A percentile compares a stretch with the other conserved stretches of the same genome.
Evolutionary conservation across 2,113 vertebrate genomes (phyloP).

Genomic region (Dipodomys ordii): DNA sequence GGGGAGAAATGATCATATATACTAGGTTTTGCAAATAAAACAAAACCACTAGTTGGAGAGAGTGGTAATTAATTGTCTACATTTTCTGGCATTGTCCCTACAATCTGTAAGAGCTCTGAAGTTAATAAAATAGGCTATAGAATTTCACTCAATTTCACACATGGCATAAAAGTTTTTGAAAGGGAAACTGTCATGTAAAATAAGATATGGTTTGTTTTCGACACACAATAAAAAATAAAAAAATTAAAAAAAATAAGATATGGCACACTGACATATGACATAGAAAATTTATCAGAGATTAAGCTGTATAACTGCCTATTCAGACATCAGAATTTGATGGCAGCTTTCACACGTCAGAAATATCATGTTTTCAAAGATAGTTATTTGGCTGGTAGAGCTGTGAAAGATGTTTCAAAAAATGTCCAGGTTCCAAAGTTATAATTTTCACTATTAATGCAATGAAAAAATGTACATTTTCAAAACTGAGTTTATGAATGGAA

Average conservation of each 20-base stretch:
- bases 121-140: neutral
- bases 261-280: too few species aligned
- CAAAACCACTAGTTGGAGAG: neutral
- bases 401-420: too few species aligned
- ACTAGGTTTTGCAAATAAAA: neutral
- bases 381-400: too few species aligned
- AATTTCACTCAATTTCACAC: neutral
- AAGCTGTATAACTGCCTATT: neutral
- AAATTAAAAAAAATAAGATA: too few species aligned
- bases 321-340: neutral
- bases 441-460: neutral
- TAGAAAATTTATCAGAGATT: neutral
- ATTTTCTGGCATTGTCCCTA: neutral
- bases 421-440: too few species aligned
- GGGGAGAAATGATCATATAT: too few species aligned
- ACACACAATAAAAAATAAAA: too few species aligned
- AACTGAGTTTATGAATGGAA: neutral
- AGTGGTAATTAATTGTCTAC: neutral
- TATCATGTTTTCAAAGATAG: neutral
- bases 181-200: too few species aligned
- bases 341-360: neutral
- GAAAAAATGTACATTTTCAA: neutral
- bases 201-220: too few species aligned
- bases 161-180: neutral
- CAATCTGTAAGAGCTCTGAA: neutral